Evolutionary conservation across 1,140 invertebrate species (phyloP).

Genomic region (roundworm (Caenorhabditis elegans)): WBcel235 BX284602.5:11650501-11651000

Average conservation of each 20-base stretch:
- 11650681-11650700: constrained; percentile 63
- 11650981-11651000: constrained; percentile 65
- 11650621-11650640: constrained; percentile 52
- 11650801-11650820: constrained; percentile 57
- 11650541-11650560: too few species aligned
- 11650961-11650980: constrained; percentile 59
- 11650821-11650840: constrained; percentile 32
- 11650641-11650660: constrained; percentile 63
- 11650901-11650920: constrained; percentile 56
- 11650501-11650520: too few species aligned
- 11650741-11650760: constrained; percentile 61
- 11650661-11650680: constrained; percentile 61
- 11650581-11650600: neutral
- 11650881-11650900: constrained; percentile 59
- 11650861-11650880: constrained; percentile 61
- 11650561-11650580: too few species aligned
- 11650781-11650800: constrained; percentile 57
- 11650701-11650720: constrained; percentile 54
- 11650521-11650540: too few species aligned
- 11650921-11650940: constrained; percentile 53
- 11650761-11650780: constrained; percentile 56
- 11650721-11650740: constrained; percentile 49
- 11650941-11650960: constrained; percentile 58
- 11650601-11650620: constrained; percentile 43
- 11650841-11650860: constrained; percentile 53